Base-by-base conservation (phyloP, 2,797 vertebrate genomes). In the Nyctibius grandis region DNA sequence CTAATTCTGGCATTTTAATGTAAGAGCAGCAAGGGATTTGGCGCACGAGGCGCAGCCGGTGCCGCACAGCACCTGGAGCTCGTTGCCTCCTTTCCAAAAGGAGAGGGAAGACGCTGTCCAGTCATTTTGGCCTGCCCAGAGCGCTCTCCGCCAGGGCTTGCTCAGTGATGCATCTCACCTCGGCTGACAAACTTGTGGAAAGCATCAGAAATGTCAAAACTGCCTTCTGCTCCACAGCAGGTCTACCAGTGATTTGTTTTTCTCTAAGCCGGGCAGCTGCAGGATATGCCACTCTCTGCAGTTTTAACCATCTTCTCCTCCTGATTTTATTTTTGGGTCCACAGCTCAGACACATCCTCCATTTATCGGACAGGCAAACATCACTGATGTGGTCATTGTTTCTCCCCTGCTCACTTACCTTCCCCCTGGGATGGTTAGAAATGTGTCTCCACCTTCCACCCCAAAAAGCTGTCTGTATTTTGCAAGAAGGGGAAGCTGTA, bases 41-140 rank as follows among this genome's bases (percentile, higher is more conserved):
- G 42, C 0, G 0, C 12, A 25, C 0, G 1, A 86, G 31, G 53
- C n/a, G 47, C 28, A n/a, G 54, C 34, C 0, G 0, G 40, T 15
- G 59, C 38, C 2, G 0, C 3, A 0, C 25, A 76, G 70, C 74
- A 76, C 89, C 81, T 73, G 81, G 67, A 85, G 26, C 25, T 85
- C 54, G 15, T 26, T n/a, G 84, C 53, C 38, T 81, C 29, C 38
- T 65, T 47, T 20, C 33, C 47, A 33, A 78, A 93, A 75, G 53
- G 36, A 64, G 70, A 44, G 92, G 83, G 53, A 92, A 91, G 67
- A 42, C 2, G 9, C 38, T 89, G 29, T 75, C 91, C 69, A 77
- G 81, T 57, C 38, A 20, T 33, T 87, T 57, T 67, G 67, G 61
- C 57, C 16, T 50, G 79, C 59, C 33, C 4, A 0, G 56, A 33